These are phyloP conservation scores for Girardinus metallicus DNA, from an alignment of 2,797 vertebrate genomes.

Conservation along the genomic window DNA sequence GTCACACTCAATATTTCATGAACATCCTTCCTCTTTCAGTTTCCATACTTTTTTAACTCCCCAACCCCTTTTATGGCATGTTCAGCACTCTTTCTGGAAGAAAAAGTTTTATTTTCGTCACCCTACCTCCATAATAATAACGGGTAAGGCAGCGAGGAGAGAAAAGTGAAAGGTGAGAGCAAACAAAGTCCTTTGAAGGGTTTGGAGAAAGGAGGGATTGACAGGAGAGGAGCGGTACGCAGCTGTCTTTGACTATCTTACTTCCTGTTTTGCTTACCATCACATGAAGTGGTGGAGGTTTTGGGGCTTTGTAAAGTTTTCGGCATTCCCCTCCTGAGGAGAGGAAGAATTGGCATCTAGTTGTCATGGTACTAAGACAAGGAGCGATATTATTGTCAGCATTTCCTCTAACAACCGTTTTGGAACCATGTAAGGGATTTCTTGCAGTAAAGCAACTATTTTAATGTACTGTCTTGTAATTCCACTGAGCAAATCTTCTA, in stretches of 20 bases:
- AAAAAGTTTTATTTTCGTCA: conserved; percentile 47
- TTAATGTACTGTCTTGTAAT: not conserved
- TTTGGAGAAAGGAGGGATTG: conserved; percentile 38
- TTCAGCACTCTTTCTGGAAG: conserved; percentile 41
- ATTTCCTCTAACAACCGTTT: not conserved
- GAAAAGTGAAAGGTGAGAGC: conserved; percentile 20
- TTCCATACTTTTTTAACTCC: conserved; percentile 29
- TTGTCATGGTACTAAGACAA: conserved; percentile 9
- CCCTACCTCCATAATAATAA: conserved; percentile 28
- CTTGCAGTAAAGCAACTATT: not conserved
- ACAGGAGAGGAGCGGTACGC: conserved; percentile 37
- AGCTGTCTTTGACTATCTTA: conserved; percentile 24
- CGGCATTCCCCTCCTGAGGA: not conserved
- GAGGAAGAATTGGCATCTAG: conserved; percentile 8
- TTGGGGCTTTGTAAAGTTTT: conserved; percentile 59
- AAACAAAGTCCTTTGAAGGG: conserved; percentile 38
- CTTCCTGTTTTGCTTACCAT: conserved; percentile 42
- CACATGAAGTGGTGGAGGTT: conserved; percentile 4
- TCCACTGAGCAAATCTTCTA: not conserved
- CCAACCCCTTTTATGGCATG: conserved; percentile 22
- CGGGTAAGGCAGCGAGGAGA: conserved; percentile 19
- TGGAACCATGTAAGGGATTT: not conserved
- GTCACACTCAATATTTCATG: conserved; percentile 69
- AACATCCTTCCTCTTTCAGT: conserved; percentile 41
- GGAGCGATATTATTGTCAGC: not conserved